Conservation (phyloP, 2,888 invertebrate species). For the Eumacrocentrus americanus region DNA sequence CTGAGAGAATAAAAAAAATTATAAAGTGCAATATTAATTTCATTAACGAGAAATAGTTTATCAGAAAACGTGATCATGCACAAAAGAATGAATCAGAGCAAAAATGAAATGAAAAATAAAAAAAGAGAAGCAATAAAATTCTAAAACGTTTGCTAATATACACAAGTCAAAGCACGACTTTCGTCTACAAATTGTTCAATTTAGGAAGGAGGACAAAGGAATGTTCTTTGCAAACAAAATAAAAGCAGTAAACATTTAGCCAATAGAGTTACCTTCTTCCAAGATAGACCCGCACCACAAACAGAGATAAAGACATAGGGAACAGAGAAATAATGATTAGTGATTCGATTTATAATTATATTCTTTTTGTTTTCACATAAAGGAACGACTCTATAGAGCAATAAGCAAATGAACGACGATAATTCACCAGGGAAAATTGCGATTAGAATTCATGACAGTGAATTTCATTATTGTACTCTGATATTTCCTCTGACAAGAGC, state of each 20-base stretch:
- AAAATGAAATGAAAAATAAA: constrained; percentile 21
- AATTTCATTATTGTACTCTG: background rate
- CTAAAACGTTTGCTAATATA: no score
- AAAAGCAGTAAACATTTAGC: constrained; percentile 37
- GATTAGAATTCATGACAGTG: background rate
- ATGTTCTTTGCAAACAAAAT: background rate
- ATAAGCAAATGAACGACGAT: constrained; percentile 1
- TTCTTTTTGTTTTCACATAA: background rate
- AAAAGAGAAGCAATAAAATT: background rate
- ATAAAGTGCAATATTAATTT: background rate
- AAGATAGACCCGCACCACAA: constrained; percentile 60
- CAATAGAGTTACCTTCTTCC: constrained; percentile 60
- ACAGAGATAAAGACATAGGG: constrained; percentile 59
- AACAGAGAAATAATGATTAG: constrained; percentile 57
- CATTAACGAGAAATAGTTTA: background rate
- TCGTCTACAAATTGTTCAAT: no score
- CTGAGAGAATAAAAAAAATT: constrained; percentile 61
- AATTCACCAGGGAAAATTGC: background rate
- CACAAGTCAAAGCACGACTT: no score
- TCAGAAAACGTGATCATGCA: background rate
- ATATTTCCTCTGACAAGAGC: constrained; percentile 30
- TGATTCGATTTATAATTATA: constrained; percentile 33
- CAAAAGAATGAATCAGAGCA: constrained; percentile 8
- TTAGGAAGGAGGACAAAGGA: constrained; percentile 28
- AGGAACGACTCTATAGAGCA: background rate